Evolutionary conservation across 1,140 invertebrate species (phyloP).

Genomic region (Brachionus asplanchnoidis): DNA sequence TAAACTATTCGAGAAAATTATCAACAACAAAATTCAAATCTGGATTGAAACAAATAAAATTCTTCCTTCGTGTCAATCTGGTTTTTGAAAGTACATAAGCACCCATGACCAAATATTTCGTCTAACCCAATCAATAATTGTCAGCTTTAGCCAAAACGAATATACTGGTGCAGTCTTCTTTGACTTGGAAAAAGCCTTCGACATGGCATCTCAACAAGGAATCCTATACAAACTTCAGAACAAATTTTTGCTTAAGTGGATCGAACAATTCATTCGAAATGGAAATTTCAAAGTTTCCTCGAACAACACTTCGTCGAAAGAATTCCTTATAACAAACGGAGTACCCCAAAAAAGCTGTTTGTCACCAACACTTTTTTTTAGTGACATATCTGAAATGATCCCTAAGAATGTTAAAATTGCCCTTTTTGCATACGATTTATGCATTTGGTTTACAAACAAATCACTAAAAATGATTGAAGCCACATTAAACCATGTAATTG

Average conservation of each 20-base stretch:
- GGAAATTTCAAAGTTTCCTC: not conserved
- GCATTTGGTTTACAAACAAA: too few species aligned
- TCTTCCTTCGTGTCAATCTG: not conserved
- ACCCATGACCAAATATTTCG: not conserved
- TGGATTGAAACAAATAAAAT: constrained; percentile 20
- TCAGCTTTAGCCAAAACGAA: too few species aligned
- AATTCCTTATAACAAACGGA: not conserved
- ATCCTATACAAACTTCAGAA: not conserved
- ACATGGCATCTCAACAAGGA: not conserved
- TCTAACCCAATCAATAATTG: not conserved
- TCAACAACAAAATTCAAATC: constrained; percentile 26
- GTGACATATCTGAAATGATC: too few species aligned
- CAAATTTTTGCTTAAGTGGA: not conserved
- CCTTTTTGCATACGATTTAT: too few species aligned
- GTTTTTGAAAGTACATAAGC: not conserved
- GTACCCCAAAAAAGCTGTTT: not conserved
- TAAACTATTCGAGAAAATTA: constrained; percentile 42
- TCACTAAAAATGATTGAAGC: too few species aligned
- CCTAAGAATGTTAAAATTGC: too few species aligned
- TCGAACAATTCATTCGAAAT: not conserved
- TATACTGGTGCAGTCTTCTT: not conserved
- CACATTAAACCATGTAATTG: too few species aligned
- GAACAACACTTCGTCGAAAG: not conserved
- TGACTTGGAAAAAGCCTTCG: constrained; percentile 22
- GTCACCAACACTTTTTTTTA: constrained; percentile 1